phyloP scores from a whole-genome alignment of 2,113 vertebrate species.

The Ardeotis arabs region DNA sequence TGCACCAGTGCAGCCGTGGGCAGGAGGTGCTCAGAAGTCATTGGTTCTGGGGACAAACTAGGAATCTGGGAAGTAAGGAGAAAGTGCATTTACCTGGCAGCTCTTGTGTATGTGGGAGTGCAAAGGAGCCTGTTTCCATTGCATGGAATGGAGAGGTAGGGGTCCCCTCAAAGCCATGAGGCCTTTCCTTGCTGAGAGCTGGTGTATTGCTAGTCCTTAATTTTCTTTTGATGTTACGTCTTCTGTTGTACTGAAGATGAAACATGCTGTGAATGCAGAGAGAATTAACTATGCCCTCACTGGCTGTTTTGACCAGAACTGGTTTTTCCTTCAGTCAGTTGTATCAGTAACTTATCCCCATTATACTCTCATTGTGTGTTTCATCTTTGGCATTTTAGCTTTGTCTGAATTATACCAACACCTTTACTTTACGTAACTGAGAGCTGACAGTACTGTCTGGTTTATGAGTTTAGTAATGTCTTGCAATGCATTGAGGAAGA shows the following conservation, averaged over 20 bases:
- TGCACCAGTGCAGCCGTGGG: background rate
- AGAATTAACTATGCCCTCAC: background rate
- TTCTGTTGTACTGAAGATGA: background rate
- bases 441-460: background rate
- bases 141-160: fast-evolving
- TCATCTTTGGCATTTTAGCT: background rate
- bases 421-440: background rate
- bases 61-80: background rate
- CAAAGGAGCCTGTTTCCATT: fast-evolving
- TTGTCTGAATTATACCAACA: background rate
- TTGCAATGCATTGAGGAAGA: background rate
- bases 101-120: background rate
- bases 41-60: background rate
- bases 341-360: background rate
- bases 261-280: fast-evolving
- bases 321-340: background rate
- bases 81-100: background rate
- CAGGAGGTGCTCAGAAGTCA: background rate
- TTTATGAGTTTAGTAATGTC: background rate
- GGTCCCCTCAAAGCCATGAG: background rate
- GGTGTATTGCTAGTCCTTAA: background rate
- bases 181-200: background rate
- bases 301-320: background rate
- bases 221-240: background rate
- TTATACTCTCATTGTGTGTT: background rate